Conservation (phyloP, 2,113 vertebrate genomes). For the Stegastes partitus region DNA sequence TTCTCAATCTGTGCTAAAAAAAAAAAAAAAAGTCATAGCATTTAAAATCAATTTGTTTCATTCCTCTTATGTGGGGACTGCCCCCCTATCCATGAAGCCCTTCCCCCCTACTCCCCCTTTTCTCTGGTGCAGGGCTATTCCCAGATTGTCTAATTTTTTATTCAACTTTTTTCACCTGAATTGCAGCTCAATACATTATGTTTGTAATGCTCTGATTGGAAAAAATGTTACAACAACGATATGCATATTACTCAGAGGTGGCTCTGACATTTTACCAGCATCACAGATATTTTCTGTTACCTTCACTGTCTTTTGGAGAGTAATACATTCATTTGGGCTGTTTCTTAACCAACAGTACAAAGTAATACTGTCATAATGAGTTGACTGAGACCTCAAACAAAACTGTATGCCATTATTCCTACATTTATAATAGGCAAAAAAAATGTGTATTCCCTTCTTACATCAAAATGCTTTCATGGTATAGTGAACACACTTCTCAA, state of each 20-base stretch:
- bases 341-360: background rate
- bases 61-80: constrained; percentile 58
- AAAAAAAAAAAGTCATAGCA: constrained; percentile 59
- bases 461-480: no score
- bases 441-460: no score
- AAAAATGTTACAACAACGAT: constrained; percentile 28
- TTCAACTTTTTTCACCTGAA: constrained; percentile 17
- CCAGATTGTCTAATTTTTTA: constrained; percentile 48
- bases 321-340: background rate
- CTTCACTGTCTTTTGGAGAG: background rate
- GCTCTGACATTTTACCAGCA: constrained; percentile 68
- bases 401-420: no score
- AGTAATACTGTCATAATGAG: background rate
- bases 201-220: constrained; percentile 46
- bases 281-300: constrained; percentile 32
- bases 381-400: no score
- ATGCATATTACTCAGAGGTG: constrained; percentile 54
- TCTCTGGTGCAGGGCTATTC: constrained; percentile 64
- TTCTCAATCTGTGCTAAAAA: constrained; percentile 40
- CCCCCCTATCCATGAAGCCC: constrained; percentile 13
- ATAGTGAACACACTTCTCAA: no score
- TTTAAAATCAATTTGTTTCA: constrained; percentile 80
- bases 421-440: no score
- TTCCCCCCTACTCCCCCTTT: constrained; percentile 48
- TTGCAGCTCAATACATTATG: constrained; percentile 34